Evolutionary conservation across 2,797 vertebrate species (phyloP).

Genomic region (Eutrigla gurnardus): DNA sequence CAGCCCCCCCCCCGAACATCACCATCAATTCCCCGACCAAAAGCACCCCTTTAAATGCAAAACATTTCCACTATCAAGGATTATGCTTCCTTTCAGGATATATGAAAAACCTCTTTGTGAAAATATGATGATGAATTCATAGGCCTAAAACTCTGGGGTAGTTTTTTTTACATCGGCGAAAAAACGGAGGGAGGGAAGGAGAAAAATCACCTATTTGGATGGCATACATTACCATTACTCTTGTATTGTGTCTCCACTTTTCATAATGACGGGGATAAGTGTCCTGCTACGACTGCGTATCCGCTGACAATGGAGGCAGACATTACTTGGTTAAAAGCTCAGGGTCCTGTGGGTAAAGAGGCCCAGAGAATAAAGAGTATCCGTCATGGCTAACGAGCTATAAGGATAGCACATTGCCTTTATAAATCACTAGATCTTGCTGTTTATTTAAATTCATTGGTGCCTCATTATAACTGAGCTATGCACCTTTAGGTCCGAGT

Average conservation of each 20-base stretch:
- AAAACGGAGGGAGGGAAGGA: slow-evolving; percentile 72
- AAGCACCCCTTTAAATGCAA: slow-evolving; percentile 87
- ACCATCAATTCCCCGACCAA: slow-evolving; percentile 78
- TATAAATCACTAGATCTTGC: slow-evolving; percentile 98
- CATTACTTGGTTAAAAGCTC: slow-evolving; percentile 91
- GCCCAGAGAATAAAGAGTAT: slow-evolving; percentile 93
- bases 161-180: slow-evolving; percentile 76
- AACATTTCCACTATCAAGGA: slow-evolving; percentile 86
- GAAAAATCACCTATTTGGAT: slow-evolving; percentile 88
- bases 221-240: slow-evolving; percentile 87
- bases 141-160: slow-evolving; percentile 80
- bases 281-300: slow-evolving; percentile 84
- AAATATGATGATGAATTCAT: slow-evolving; percentile 88
- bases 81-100: slow-evolving; percentile 82
- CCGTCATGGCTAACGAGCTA: slow-evolving; percentile 99
- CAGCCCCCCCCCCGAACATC: slow-evolving; percentile 56
- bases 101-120: slow-evolving; percentile 80
- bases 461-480: slow-evolving; percentile 99
- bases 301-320: slow-evolving; percentile 87
- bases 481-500: slow-evolving; percentile 99
- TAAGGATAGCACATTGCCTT: slow-evolving; percentile 95
- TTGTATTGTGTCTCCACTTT: slow-evolving; percentile 88
- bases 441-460: slow-evolving; percentile 99
- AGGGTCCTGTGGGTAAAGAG: slow-evolving; percentile 91
- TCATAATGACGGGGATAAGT: slow-evolving; percentile 90